These are phyloP conservation scores for Rhabdornis inornatus DNA, from an alignment of 2,113 vertebrate genomes.

Conservation along the genomic window DNA sequence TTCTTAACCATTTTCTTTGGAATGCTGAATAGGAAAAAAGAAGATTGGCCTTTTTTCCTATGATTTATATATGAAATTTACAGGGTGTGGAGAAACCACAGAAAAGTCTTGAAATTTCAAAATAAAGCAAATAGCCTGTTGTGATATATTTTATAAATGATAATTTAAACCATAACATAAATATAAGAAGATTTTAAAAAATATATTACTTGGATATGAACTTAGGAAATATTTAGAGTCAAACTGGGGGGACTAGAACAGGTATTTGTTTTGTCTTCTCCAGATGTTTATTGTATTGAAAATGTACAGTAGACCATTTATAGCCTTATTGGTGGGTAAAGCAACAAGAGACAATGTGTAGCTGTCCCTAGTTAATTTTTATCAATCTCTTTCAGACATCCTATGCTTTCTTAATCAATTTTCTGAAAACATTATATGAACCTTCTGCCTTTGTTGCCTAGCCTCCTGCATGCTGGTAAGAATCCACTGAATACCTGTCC, in stretches of 20 bases:
- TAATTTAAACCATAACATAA: neutral
- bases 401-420: neutral
- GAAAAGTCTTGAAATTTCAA: neutral
- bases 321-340: neutral
- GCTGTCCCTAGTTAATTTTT: neutral
- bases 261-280: neutral
- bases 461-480: neutral
- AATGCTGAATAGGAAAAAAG: neutral
- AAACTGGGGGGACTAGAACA: neutral
- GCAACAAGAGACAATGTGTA: neutral
- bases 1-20: neutral
- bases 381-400: neutral
- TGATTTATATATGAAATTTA: slow-evolving; percentile 2
- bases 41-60: neutral
- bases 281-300: neutral
- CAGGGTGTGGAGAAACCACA: neutral
- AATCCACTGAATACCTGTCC: neutral
- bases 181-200: neutral
- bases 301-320: neutral
- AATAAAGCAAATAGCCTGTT: neutral
- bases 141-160: neutral
- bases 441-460: neutral
- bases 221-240: neutral
- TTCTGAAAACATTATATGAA: neutral
- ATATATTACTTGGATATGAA: neutral